Evolutionary conservation across 2,113 vertebrate genomes (phyloP).

Genomic region (Sphaerodactylus townsendi): DNA sequence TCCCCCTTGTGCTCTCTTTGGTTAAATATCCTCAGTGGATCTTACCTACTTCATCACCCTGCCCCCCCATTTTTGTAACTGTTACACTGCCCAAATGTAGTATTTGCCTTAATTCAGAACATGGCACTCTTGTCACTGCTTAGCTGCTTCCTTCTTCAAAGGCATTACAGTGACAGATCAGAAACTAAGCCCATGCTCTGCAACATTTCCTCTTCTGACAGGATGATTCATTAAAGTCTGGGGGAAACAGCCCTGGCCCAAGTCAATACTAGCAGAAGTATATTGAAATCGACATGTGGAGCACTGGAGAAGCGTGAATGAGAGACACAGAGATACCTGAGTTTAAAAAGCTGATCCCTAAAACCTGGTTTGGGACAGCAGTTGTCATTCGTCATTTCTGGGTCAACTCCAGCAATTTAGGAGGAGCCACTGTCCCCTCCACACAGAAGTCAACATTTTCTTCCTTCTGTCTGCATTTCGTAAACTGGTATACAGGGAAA

Average conservation of each 20-base stretch:
- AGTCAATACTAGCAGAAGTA: neutral
- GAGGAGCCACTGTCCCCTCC: neutral
- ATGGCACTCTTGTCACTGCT: neutral
- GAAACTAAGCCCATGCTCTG: neutral
- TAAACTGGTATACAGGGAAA: neutral
- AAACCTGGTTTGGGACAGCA: neutral
- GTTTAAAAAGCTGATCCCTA: neutral
- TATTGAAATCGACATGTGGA: neutral
- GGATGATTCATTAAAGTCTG: slow-evolving; percentile 7
- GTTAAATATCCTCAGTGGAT: neutral
- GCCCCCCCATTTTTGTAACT: neutral
- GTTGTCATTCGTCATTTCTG: neutral
- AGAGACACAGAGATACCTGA: neutral
- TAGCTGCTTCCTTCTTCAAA: neutral
- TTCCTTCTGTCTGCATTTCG: neutral
- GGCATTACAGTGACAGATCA: slow-evolving; percentile 5
- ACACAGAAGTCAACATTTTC: neutral
- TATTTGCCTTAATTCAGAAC: neutral
- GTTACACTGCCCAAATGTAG: neutral
- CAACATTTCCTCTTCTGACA: slow-evolving; percentile 11
- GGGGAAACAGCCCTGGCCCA: neutral
- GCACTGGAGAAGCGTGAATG: neutral
- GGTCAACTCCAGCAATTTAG: neutral
- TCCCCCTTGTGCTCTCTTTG: neutral
- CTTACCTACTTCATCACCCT: neutral